These are phyloP conservation scores for Python bivittatus DNA, from an alignment of 2,113 vertebrate species.

Conservation along the genomic window DNA sequence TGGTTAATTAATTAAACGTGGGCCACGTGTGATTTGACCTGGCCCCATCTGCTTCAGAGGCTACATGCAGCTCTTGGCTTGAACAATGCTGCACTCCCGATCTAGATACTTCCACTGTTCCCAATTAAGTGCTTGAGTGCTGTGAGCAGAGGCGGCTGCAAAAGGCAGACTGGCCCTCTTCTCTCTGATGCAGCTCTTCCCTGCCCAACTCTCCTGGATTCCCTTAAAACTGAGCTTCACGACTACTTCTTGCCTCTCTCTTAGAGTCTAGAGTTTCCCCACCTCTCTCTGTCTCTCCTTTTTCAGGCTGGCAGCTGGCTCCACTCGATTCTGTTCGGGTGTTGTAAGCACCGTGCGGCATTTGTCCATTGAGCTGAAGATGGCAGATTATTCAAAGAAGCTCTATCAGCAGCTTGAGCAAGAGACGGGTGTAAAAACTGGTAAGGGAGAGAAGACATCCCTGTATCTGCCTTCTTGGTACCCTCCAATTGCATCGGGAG, in stretches of 20 bases:
- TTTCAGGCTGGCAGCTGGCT: conserved; percentile 89
- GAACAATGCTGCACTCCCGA: too few relatives aligned
- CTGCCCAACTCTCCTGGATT: too few relatives aligned
- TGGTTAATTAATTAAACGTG: too few relatives aligned
- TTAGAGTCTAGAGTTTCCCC: not conserved
- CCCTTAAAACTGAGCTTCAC: not conserved
- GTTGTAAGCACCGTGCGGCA: conserved; percentile 90
- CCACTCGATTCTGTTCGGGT: conserved; percentile 90
- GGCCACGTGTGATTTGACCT: too few relatives aligned
- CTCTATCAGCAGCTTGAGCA: conserved; percentile 89
- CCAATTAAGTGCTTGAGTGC: too few relatives aligned
- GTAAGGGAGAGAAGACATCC: conserved; percentile 62
- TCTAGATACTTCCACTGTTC: too few relatives aligned
- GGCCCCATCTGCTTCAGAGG: too few relatives aligned
- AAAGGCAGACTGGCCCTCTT: too few relatives aligned
- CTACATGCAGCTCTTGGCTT: too few relatives aligned
- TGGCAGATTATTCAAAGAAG: conserved; percentile 91
- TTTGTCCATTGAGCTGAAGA: conserved; percentile 86
- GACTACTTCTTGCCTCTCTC: accelerated
- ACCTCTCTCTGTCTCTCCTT: conserved; percentile 20
- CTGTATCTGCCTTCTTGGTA: not conserved
- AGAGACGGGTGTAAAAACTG: conserved; percentile 91
- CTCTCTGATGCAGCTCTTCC: too few relatives aligned
- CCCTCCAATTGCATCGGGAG: not conserved
- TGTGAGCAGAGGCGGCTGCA: too few relatives aligned